These are phyloP conservation scores for Sarcoramphus papa DNA, from an alignment of 2,797 vertebrate genomes.

Conservation along the genomic window DNA sequence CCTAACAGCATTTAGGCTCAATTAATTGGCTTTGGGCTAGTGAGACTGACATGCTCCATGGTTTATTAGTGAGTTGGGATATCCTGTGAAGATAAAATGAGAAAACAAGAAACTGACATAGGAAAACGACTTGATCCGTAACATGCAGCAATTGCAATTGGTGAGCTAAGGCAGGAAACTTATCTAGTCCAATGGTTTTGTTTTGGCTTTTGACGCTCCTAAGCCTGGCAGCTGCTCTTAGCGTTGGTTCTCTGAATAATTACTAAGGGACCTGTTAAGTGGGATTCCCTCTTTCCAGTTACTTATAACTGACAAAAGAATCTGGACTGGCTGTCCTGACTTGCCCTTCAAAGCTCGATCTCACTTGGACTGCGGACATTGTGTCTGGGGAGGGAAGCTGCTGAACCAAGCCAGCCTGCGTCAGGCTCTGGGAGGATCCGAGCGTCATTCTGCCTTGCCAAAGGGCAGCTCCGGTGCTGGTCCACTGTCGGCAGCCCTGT, in stretches of 20 bases:
- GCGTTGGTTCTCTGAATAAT: neutral
- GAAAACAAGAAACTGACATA: neutral
- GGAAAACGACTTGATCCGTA: neutral
- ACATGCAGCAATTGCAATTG: neutral
- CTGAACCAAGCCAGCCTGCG: neutral
- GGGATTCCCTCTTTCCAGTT: neutral
- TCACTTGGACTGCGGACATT: accelerated
- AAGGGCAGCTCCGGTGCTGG: neutral
- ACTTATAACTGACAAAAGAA: neutral
- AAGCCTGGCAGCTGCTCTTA: neutral
- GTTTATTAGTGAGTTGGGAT: neutral
- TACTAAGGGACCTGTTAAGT: neutral
- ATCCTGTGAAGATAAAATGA: neutral
- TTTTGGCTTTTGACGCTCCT: neutral
- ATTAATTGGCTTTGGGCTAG: neutral
- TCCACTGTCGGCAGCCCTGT: no score
- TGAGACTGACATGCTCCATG: accelerated
- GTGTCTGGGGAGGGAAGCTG: neutral
- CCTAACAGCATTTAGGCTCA: neutral
- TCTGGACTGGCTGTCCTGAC: neutral
- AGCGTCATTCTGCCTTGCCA: accelerated
- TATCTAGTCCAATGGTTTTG: neutral
- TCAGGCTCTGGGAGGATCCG: neutral
- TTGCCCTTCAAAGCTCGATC: neutral
- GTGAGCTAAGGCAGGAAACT: neutral